These are phyloP conservation scores for Pempheris klunzingeri DNA, from an alignment of 2,797 vertebrate genomes.

Conservation along the genomic window DNA sequence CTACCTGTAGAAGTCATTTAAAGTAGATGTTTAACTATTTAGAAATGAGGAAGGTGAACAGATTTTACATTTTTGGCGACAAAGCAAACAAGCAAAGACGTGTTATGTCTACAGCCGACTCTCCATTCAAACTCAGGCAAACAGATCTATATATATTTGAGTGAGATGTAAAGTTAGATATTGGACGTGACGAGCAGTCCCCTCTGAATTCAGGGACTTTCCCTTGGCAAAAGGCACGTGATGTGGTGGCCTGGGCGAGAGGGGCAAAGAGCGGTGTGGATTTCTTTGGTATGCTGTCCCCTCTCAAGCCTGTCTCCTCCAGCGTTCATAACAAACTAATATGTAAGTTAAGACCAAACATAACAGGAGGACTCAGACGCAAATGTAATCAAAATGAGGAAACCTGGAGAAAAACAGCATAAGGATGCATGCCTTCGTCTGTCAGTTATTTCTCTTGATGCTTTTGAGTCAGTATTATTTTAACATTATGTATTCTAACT, in stretches of 20 bases:
- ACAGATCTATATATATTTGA: slow-evolving; percentile 21
- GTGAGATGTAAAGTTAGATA: slow-evolving; percentile 47
- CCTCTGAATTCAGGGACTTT: slow-evolving; percentile 86
- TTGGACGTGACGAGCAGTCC: slow-evolving; percentile 44
- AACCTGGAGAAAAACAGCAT: not conserved
- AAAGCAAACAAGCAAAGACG: not conserved
- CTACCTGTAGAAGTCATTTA: not conserved
- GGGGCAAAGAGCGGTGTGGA: slow-evolving; percentile 71
- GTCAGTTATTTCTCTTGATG: not conserved
- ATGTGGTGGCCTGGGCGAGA: slow-evolving; percentile 56
- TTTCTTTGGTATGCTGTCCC: slow-evolving; percentile 79
- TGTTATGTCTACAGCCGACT: not conserved
- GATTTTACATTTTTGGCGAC: not conserved
- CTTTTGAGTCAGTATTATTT: not conserved
- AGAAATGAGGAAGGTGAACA: not conserved
- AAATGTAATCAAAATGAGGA: not conserved
- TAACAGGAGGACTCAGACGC: not conserved
- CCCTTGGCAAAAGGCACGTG: slow-evolving; percentile 67
- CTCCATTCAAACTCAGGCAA: not conserved
- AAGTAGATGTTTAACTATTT: not conserved
- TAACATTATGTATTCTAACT: not conserved
- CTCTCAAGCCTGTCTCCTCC: slow-evolving; percentile 56
- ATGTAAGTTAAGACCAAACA: slow-evolving; percentile 11
- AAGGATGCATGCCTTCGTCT: not conserved
- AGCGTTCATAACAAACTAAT: slow-evolving; percentile 40